A percentile compares a stretch with the other conserved stretches of the same genome.
Evolutionary conservation across 2,113 vertebrate species (phyloP).

Genomic region (Dasyprocta punctata): DNA sequence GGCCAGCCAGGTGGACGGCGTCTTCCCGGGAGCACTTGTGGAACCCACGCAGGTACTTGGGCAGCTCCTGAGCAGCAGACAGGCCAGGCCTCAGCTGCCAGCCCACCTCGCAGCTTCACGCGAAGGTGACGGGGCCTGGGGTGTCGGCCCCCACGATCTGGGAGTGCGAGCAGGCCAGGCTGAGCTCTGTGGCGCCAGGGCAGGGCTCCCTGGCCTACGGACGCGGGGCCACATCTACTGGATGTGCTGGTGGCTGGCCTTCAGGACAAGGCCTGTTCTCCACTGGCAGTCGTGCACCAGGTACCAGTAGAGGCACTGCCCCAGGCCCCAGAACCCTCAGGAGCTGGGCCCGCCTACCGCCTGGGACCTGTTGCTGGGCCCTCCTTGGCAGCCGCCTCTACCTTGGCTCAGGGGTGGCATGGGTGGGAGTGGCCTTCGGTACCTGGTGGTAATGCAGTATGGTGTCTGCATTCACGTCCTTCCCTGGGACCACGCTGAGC

Average conservation of each 20-base stretch:
- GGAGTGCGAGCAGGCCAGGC: background rate
- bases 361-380: too few relatives aligned
- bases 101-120: accelerated
- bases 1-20: slow-evolving; percentile 89
- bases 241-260: accelerated
- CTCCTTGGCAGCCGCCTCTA: background rate
- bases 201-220: background rate
- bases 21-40: slow-evolving; percentile 93
- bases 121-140: background rate
- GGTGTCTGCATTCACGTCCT: slow-evolving; percentile 92
- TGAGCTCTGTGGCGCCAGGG: accelerated
- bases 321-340: background rate
- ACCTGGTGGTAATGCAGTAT: slow-evolving; percentile 99
- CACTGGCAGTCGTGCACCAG: too few relatives aligned
- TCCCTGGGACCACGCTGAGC: slow-evolving; percentile 93
- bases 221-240: accelerated
- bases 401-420: background rate
- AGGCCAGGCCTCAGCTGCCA: background rate
- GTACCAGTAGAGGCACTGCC: background rate
- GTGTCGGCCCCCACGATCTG: background rate
- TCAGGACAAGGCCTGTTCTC: background rate
- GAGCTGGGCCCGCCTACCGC: background rate
- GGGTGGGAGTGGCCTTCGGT: background rate
- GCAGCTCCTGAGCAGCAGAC: slow-evolving; percentile 90
- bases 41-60: slow-evolving; percentile 96